Evolutionary conservation across 2,113 vertebrate genomes (phyloP), one percentile per base, ranked within the genome.

Genomic region (Pseudonaja textilis): DNA sequence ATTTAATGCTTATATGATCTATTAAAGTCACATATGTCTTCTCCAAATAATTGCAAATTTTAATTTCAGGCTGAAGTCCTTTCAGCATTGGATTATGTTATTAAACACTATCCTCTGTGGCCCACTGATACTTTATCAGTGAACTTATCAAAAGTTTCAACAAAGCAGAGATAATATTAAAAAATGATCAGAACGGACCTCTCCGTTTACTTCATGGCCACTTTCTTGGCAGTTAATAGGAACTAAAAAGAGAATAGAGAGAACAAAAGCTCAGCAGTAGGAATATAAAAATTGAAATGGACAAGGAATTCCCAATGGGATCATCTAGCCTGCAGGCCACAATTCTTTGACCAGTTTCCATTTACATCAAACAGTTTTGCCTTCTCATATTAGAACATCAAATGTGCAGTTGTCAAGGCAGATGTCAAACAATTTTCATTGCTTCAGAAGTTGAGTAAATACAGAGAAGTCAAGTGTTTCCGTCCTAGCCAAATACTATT

Each of bases 401-500:
- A 87, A 42, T 88, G 87, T 94, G 94, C 55, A 88, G 90, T 95
- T 94, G 94, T 90, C 69, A 92, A 97, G 94, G 94, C 95, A 96
- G 94, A 97, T 96, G 96, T 94, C 93, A 96, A 97, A 94, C 94
- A 97, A 97, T 94, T 95, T 94, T 90, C 54, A 95, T 94, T 93
- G 59, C 93, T 96, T 97, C 95, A 57, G 29, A 89, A 89, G 92
- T 85, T 95, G 88, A 94, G 96, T 94, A 97, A 96, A 97, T 96
- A 96, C n/a, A 95, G 94, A 94, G 91, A 91, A 93, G 89, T 94
- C 91, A 93, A 85, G 69, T 64, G 0, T 90, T 87, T 92, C 6
- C 29, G 87, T 0, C 1, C 89, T 95, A 93, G 93, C 94, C 94
- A 96, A 95, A 95, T 95, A 95, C 88, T 91, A 96, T 94, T 89